Evolutionary conservation across 2,888 invertebrate genomes (phyloP).

Genomic region (Heliconius sara): DNA sequence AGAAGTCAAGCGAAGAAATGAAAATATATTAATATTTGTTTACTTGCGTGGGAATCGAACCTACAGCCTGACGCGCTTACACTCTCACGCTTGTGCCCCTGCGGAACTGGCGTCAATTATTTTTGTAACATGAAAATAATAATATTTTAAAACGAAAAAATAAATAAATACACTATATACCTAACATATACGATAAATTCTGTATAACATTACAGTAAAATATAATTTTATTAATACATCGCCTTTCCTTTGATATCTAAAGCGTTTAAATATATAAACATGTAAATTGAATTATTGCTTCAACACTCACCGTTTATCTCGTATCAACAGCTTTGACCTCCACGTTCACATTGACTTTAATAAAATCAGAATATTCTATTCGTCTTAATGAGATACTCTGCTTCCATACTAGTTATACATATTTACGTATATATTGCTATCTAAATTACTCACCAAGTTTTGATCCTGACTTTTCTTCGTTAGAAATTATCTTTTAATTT

Average conservation of each 20-base stretch:
- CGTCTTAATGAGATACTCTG: neutral
- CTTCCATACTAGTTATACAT: neutral
- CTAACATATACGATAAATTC: neutral
- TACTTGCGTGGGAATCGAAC: no score
- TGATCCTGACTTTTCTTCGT: no score
- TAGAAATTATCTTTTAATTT: no score
- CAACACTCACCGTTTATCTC: slow-evolving; percentile 6
- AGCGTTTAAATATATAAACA: neutral
- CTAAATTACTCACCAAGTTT: neutral
- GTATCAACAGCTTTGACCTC: slow-evolving; percentile 17
- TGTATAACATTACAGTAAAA: neutral
- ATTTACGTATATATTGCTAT: neutral
- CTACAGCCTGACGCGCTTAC: no score
- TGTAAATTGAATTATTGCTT: slow-evolving; percentile 10
- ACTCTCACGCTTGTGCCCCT: no score
- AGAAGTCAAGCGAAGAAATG: no score
- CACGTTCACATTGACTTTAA: slow-evolving; percentile 2
- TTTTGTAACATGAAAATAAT: neutral
- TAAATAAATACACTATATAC: neutral
- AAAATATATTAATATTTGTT: no score
- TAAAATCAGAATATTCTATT: slow-evolving; percentile 5
- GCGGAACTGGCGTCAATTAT: neutral
- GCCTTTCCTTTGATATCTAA: neutral
- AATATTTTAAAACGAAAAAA: neutral
- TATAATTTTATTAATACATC: neutral